Evolutionary conservation across 1,140 invertebrate genomes (phyloP), one percentile per base, ranked within the genome.

Genomic region (Antheraea mylitta): DNA sequence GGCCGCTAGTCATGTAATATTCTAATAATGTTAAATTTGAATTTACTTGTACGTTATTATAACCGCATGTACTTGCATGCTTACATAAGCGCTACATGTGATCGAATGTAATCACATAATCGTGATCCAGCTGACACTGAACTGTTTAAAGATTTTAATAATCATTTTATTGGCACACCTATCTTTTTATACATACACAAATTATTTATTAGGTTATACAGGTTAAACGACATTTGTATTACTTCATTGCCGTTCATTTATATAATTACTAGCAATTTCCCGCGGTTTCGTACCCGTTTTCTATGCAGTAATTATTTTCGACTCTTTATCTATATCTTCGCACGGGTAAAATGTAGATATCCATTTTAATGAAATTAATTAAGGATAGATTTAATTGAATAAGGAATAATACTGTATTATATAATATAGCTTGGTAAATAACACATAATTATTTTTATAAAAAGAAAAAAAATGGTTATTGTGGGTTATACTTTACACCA

Each of bases 71-170:
- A 16, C 5, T 53, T 53, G 16, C 11, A 53, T 53, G 45, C 16
- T 53, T n/a, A 53, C 45, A 53, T 53, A 53, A 53, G 45, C 5
- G 11, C 5, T 53, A 53, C 38, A 42, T 42, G 7, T 42, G 7
- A 42, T 42, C 45, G 63, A 13, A 65, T 59, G 53, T 22, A 30
- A 66, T 59, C 65, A 66, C 11, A 16, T 10, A 45, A 59, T 66
- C 65, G 65, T 66, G 65, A 66, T 36, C 53, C n/a, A 7, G 7
- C 19, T 59, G 65, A 58, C 65, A 66, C 48, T 66, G 65, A 66
- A 59, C 65, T 59, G 45, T 30, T 59, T 36, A 66, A 7, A 38
- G 65, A 18, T 66, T 66, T 58, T 59, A 66, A 66, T 58, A 13
- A 37, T 8, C 22, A 58, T 45, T 38, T 58, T 10, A 64, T 18